These are phyloP conservation scores for Mormyrus proboscirostris DNA, from an alignment of 2,797 vertebrate genomes.

Conservation along the genomic window DNA sequence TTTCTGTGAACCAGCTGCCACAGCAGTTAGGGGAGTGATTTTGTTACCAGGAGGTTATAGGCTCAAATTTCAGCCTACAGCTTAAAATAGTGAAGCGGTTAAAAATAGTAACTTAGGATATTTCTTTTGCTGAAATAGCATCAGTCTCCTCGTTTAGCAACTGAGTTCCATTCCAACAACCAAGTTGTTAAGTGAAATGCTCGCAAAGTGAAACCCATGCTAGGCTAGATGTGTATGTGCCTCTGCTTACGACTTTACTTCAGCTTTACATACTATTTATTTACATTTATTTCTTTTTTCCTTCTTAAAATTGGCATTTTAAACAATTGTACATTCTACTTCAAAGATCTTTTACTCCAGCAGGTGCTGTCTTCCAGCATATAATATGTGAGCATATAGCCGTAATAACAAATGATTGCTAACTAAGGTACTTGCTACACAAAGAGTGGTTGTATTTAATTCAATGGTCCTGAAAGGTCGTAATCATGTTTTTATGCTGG, in stretches of 20 bases:
- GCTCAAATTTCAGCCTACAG: background rate
- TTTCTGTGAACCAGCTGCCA: background rate
- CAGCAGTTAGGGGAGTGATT: background rate
- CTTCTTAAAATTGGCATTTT: background rate
- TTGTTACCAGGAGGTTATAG: background rate
- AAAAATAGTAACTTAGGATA: background rate
- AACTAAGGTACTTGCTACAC: background rate
- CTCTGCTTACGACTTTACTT: background rate
- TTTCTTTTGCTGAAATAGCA: background rate
- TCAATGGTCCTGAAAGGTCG: background rate
- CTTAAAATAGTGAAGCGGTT: background rate
- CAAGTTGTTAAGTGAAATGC: background rate
- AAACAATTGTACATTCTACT: background rate
- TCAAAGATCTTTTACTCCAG: background rate
- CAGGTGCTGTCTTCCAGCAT: background rate
- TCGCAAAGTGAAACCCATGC: background rate
- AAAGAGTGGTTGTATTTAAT: background rate
- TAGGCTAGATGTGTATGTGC: background rate
- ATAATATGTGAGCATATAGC: background rate
- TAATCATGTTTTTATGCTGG: background rate
- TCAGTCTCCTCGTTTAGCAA: background rate
- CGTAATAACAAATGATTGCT: background rate
- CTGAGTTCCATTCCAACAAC: background rate
- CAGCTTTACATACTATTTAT: background rate
- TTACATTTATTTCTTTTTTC: background rate